phyloP scores from a whole-genome alignment of 1,140 invertebrate species.

The Drosophila mauritiana region DNA sequence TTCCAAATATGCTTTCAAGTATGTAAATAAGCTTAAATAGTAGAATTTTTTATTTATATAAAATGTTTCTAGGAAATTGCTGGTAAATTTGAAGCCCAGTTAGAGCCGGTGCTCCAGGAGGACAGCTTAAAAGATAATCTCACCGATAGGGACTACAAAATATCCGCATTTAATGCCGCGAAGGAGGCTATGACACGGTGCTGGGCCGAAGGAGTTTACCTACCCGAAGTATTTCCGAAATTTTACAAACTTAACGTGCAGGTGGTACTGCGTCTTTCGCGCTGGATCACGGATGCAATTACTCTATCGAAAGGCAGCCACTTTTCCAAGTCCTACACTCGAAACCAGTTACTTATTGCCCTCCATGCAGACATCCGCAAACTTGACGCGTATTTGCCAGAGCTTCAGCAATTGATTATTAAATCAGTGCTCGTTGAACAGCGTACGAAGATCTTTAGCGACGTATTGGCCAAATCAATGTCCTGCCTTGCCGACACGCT shows the following conservation, averaged over 20 bases:
- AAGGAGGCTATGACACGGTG: constrained; percentile 86
- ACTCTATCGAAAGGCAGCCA: constrained; percentile 31
- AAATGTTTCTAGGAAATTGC: constrained; percentile 89
- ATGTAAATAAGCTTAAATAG: background rate
- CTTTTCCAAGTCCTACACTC: constrained; percentile 37
- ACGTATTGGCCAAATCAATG: constrained; percentile 66
- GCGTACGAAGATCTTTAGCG: constrained; percentile 40
- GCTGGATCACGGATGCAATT: constrained; percentile 87
- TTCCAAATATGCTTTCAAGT: constrained; percentile 96
- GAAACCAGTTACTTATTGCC: constrained; percentile 61
- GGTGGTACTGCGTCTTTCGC: constrained; percentile 90
- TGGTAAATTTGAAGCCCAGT: constrained; percentile 85
- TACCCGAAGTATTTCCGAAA: constrained; percentile 90
- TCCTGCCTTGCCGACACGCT: constrained; percentile 47
- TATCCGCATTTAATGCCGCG: constrained; percentile 71
- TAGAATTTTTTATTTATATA: background rate
- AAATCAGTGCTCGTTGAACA: constrained; percentile 44
- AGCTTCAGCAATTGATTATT: constrained; percentile 48
- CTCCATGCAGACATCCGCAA: constrained; percentile 68
- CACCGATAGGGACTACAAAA: constrained; percentile 30
- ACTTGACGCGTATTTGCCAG: constrained; percentile 55
- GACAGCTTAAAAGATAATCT: constrained; percentile 25
- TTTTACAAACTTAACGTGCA: constrained; percentile 96
- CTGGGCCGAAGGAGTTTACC: constrained; percentile 91
- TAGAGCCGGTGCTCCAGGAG: constrained; percentile 67